These are phyloP conservation scores for Dascillus cervinus DNA, from an alignment of 2,888 invertebrate genomes.

Conservation along the genomic window DNA sequence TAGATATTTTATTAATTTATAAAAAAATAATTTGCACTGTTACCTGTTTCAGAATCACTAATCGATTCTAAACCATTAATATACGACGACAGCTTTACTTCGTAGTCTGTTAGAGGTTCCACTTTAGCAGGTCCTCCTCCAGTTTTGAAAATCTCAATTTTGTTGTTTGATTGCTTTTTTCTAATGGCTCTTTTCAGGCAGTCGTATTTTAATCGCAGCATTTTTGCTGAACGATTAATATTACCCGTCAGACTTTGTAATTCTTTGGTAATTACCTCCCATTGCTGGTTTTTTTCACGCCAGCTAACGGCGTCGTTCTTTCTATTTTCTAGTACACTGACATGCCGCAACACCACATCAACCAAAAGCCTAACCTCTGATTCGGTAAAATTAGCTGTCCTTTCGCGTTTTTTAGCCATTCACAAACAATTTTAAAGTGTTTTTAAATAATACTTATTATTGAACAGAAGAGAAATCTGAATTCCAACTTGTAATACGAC, in stretches of 20 bases:
- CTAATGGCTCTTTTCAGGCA: background rate
- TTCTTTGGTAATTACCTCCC: background rate
- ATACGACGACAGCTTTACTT: no score
- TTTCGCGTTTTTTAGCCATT: conserved; percentile 2
- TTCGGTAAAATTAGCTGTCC: background rate
- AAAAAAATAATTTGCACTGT: no score
- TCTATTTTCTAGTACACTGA: conserved; percentile 3
- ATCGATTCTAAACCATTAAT: no score
- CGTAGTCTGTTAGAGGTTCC: background rate
- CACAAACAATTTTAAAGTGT: no score
- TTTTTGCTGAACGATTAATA: no score
- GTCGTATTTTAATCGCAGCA: conserved; percentile 3
- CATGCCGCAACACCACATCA: conserved; percentile 2
- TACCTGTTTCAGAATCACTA: no score
- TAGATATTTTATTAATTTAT: no score
- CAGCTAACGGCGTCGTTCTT: conserved; percentile 3
- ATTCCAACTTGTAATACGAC: no score
- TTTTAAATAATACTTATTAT: no score
- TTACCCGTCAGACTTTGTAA: no score
- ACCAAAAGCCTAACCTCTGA: conserved; percentile 2
- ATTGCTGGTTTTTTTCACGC: background rate
- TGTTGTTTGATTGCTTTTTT: conserved; percentile 1
- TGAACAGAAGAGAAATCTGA: no score
- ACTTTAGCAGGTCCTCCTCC: background rate
- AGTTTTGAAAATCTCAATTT: conserved; percentile 5